Base-by-base conservation (phyloP, 1,140 invertebrate genomes). In the Tetranychus cinnabarinus region DNA sequence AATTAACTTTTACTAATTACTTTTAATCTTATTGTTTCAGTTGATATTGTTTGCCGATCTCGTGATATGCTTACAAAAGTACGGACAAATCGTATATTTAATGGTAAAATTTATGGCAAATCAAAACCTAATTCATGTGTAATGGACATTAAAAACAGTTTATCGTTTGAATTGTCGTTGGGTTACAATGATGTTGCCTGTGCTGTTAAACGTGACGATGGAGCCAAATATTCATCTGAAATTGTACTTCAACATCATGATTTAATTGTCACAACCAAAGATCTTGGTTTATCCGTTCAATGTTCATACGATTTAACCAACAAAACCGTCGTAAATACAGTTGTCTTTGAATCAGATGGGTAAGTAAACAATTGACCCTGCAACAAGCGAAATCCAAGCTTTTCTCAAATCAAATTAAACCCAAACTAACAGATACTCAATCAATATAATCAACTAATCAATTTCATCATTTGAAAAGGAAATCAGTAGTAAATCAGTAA, bases 231-330 rank as follows among this genome's bases (percentile, higher is more conserved):
- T 66, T 73, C 86, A 61, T 88, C 87, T 71, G 86, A 89, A 72
- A 84, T 88, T 13, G 83, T 90, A 42, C 88, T 89, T 67, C 88
- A 93, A 70, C 88, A 92, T 73, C 88, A 93, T 73, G 87, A 92
- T 70, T 88, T 86, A 63, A 91, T 93, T 66, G 86, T 93, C 55
- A 93, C 88, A 47, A 88, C 86, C 50, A 87, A 86, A 5, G 88
- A 92, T 78, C 77, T 92, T 66, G 88, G 88, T 3, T 77, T 92
- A 35, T 86, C 86, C 3, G 83, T 92, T 37, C 87, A 87, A 63
- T 92, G 88, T 71, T 86, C 90, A 69, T 92, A 91, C 72, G 87
- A 92, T 71, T 77, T 92, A 46, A 86, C 84, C 61, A 91, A 93
- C 72, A 89, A 88, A 73, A 88, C 85, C 34, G 87, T 92, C 6